These are phyloP conservation scores for Syngnathus scovelli DNA, from an alignment of 2,113 vertebrate genomes.

Conservation along the genomic window DNA sequence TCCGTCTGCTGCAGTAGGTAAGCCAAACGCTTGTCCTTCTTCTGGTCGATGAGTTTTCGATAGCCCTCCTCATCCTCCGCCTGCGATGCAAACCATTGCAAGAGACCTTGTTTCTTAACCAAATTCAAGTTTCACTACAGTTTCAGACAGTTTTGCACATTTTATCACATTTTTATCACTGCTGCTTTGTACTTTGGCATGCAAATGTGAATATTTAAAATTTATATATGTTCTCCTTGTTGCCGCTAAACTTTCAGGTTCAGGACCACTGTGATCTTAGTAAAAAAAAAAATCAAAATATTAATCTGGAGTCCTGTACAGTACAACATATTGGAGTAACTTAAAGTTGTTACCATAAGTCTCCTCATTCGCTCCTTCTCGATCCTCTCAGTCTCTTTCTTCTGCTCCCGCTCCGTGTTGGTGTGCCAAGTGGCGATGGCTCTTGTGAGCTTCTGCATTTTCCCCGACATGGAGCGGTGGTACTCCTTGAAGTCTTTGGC, in stretches of 20 bases:
- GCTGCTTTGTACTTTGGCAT: too few relatives aligned
- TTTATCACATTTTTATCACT: background rate
- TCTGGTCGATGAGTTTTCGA: constrained; percentile 94
- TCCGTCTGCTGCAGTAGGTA: constrained; percentile 96
- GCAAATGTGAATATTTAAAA: too few relatives aligned
- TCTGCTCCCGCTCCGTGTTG: constrained; percentile 96
- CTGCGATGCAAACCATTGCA: constrained; percentile 52
- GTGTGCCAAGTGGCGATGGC: constrained; percentile 95
- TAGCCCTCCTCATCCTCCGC: constrained; percentile 98
- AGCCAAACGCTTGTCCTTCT: constrained; percentile 94
- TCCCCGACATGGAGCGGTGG: constrained; percentile 90
- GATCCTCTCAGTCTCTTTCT: constrained; percentile 95
- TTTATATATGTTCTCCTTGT: too few relatives aligned
- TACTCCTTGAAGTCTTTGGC: constrained; percentile 99
- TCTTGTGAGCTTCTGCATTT: constrained; percentile 93
- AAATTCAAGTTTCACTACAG: background rate
- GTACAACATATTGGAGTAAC: background rate
- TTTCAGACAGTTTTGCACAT: background rate
- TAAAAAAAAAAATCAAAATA: too few relatives aligned
- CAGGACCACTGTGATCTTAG: too few relatives aligned
- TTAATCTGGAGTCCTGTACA: too few relatives aligned
- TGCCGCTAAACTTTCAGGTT: too few relatives aligned
- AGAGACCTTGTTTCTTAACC: background rate
- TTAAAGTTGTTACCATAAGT: constrained; percentile 83
- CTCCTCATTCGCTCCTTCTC: constrained; percentile 98